Base-by-base conservation (phyloP, 2,797 vertebrate species). In the Sebastes kiyomatsui region DNA sequence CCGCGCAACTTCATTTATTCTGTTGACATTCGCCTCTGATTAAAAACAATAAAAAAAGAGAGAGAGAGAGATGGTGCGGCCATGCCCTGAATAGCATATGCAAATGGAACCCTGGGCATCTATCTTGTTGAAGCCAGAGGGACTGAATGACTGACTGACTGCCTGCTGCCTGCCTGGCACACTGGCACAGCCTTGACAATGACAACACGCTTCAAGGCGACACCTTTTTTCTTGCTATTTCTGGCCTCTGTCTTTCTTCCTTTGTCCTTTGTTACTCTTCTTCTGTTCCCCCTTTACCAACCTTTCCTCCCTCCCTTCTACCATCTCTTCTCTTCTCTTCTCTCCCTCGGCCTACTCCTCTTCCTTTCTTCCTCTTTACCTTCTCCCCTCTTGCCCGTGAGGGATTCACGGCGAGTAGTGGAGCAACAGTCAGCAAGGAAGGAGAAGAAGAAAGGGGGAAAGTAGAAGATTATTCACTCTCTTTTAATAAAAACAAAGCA, bases 21-120 rank as follows among this genome's bases (percentile, higher is more conserved):
- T 98, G 98, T 99, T 99, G 98, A 99, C 97, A 98, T 98, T 98
- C 97, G 96, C 96, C 97, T 97, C 97, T 99, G 98, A 99, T 99
- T 98, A 99, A 99, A 98, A 99, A 99, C 97, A 98, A 99, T 98
- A 97, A 99, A 99, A 97, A 97, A 97, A 96, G 64, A 71, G 74
- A 55, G 62, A 62, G 87, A 96, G 98, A 97, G 97, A 96, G 97
- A 96, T 75, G 72, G 82, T 86, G 89, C 65, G 78, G 95, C 97
- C 97, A 80, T 89, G 97, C 96, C 96, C 97, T 97, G 97, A 98
- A 98, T 97, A 98, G 97, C 97, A 97, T 98, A 99, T 98, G 98
- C 97, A 98, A 99, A 99, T 98, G 95, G 94, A 97, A 96, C 96
- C 96, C 96, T 95, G 97, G 97, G 97, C 97, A 97, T 98, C 97